Evolutionary conservation across 2,113 vertebrate genomes (phyloP), one percentile per base, ranked within the genome.

Genomic region (Otolemur garnettii): DNA sequence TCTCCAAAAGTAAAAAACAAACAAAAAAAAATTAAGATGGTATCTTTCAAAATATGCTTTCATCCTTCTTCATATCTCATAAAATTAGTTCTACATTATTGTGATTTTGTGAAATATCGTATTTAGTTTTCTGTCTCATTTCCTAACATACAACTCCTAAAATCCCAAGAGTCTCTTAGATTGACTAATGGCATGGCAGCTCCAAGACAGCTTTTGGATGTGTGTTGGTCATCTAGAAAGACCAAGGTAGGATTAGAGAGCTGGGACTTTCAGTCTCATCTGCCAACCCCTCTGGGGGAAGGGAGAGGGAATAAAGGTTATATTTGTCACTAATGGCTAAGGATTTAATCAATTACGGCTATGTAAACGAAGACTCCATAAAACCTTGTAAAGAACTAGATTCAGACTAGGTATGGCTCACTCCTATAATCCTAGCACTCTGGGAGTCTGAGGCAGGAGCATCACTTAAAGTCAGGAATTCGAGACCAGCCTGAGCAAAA

Each of bases 31-130:
- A 86, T 50, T 11, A 91, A 33, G 30, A 87, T 24, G 1, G 1
- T 55, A 2, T 89, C 28, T 95, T 95, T 91, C 22, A 78, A 90
- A 95, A 78, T 50, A 82, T 13, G n/a, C 19, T 71, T 91, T 87
- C 50, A 68, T 62, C 28, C 30, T n/a, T 78, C 19, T 72, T 90
- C 57, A 9, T 42, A 92, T 53, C 79, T 97, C 14, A 87, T 12
- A 30, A 30, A 89, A 82, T 80, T 75, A 92, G 26, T 7, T 30
- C 89, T 86, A 60, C 18, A 77, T 18, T 79, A n/a, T 30, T 77
- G 15, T 53, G 24, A 50, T 33, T 50, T 30, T 77, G 26, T 50
- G 74, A 77, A 50, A 30, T 53, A 77, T 2, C 2, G 53, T 9
- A 50, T 30, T 50, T 50, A 28, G 45, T 77, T 28, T 77, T 77